A percentile compares a stretch with the other conserved stretches of the same genome.
Conservation (phyloP, 2,113 vertebrate genomes). For the Ahaetulla prasina region DNA sequence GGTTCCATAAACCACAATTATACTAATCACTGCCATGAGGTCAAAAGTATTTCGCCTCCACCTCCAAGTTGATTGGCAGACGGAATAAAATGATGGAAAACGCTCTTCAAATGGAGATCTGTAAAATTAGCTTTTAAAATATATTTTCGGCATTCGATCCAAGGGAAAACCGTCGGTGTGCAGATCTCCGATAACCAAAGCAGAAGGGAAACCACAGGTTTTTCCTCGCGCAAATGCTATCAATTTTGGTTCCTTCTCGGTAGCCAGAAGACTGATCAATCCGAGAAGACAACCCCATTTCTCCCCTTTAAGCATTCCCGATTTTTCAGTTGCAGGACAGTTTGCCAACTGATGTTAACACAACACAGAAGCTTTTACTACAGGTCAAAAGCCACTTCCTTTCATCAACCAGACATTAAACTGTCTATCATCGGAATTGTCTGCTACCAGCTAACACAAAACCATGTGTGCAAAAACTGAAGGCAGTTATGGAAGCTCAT, state of each 20-base stretch:
- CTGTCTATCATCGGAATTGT: not conserved
- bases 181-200: slow-evolving; percentile 16
- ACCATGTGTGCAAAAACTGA: not conserved
- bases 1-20: slow-evolving; percentile 65
- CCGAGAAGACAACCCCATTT: not conserved
- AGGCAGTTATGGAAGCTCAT: not conserved
- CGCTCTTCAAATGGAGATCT: slow-evolving; percentile 15
- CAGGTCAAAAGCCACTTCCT: slow-evolving; percentile 6
- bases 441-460: not conserved
- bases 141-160: slow-evolving; percentile 27
- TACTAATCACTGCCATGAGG: slow-evolving; percentile 54
- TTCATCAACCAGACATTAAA: slow-evolving; percentile 25
- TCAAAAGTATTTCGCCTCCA: slow-evolving; percentile 54
- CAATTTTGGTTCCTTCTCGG: slow-evolving; percentile 29
- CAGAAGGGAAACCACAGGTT: slow-evolving; percentile 17
- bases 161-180: slow-evolving; percentile 14
- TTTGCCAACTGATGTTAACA: slow-evolving; percentile 8
- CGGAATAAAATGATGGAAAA: slow-evolving; percentile 31
- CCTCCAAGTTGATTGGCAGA: slow-evolving; percentile 52
- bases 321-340: not conserved
- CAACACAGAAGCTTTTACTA: not conserved
- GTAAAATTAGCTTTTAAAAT: slow-evolving; percentile 31
- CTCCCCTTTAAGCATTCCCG: not conserved
- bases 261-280: not conserved
- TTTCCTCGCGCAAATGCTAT: slow-evolving; percentile 24